Percentiles rank a stretch among this genome's conserved stretches.
These are phyloP conservation scores for Erebia aethiops DNA, from an alignment of 2,888 invertebrate species.

Conservation along the genomic window DNA sequence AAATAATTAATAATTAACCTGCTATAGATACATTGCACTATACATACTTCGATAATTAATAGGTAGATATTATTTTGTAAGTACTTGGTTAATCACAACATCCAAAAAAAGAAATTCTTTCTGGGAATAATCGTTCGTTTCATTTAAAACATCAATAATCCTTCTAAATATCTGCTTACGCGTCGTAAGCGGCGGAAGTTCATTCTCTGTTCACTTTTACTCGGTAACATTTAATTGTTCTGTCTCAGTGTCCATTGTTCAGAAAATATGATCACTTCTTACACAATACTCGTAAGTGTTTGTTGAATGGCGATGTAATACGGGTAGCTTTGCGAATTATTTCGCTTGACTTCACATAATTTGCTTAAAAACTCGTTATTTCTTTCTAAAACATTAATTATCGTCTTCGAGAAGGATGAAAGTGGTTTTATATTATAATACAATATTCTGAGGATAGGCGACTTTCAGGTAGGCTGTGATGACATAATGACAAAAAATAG, in stretches of 20 bases:
- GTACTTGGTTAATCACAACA: too few relatives aligned
- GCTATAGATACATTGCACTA: too few relatives aligned
- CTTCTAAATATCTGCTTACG: neutral
- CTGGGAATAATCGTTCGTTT: neutral
- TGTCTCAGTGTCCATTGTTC: neutral
- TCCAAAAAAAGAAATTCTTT: neutral
- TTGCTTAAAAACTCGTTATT: constrained; percentile 3
- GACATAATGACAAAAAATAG: neutral
- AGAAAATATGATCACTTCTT: too few relatives aligned
- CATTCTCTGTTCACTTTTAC: constrained; percentile 6
- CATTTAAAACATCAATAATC: neutral
- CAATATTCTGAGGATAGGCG: neutral
- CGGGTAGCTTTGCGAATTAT: neutral
- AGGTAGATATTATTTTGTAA: too few relatives aligned
- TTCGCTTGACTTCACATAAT: neutral
- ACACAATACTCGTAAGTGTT: neutral
- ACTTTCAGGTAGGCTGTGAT: neutral
- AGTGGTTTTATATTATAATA: neutral
- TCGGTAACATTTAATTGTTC: neutral
- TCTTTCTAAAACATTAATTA: neutral
- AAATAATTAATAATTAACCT: too few relatives aligned
- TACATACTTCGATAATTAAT: too few relatives aligned
- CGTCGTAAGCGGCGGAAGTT: neutral
- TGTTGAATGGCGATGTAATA: neutral
- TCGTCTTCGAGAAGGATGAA: neutral